Evolutionary conservation across 2,888 invertebrate genomes (phyloP), one percentile per base, ranked within the genome.

Genomic region (Folsomia candida): DNA sequence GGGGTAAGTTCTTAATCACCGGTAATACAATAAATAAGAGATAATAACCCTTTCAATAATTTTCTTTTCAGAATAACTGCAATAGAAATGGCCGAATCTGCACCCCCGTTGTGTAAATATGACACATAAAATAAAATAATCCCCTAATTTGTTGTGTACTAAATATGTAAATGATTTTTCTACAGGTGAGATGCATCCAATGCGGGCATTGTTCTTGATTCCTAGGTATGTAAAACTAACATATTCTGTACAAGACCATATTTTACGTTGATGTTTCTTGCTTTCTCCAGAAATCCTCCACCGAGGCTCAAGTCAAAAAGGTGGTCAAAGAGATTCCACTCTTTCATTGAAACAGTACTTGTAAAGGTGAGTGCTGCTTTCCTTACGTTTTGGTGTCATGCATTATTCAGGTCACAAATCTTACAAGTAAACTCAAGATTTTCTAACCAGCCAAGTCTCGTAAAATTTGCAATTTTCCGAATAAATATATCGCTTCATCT

Each of bases 51-150:
- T n/a, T n/a, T n/a, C n/a, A n/a, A n/a, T n/a, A n/a, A n/a, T n/a
- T n/a, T n/a, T n/a, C n/a, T n/a, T n/a, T n/a, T n/a, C n/a, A n/a
- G n/a, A n/a, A 99, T 99, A 82, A 99, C 98, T 71, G 96, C 98
- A 66, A 88, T 99, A 77, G 99, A 99, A 88, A 99, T 99, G 99
- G 98, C 99, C 71, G 99, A 99, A 86, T 96, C 96, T 81, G 97
- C 97, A 85, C 98, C 98, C 76, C 97, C 99, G 51, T 88, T 99
- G 72, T 99, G 98, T 87, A 98, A 99, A 87, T 14, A 29, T 28
- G 3, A 14, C 2, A 63, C 3, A 54, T 22, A n/a, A 9, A 29
- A 11, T 18, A 47, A 64, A 9, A 37, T 9, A 47, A 47, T 47
- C 47, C 47, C 47, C 11, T 6, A 64, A 6, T 20, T 20, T 64